Evolutionary conservation across 1,140 invertebrate species (phyloP), one percentile per base, ranked within the genome.

Genomic region (Leptonema lineaticorne): DNA sequence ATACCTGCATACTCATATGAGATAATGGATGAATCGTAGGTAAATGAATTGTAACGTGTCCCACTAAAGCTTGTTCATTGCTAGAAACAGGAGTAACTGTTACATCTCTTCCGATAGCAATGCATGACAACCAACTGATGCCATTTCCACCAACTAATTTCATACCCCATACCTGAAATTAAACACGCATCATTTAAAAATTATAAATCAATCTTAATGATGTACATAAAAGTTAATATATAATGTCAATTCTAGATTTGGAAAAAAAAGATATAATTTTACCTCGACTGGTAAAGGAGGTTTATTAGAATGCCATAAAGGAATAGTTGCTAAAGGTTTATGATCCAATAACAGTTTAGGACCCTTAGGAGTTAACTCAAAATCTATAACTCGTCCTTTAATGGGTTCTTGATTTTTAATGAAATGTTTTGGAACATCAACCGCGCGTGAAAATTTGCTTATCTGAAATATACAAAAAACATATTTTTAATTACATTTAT

Each of bases 241-340:
- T 56, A 41, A 9, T 28, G 27, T 9, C 24, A 58, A 58, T 11
- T 33, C 5, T 4, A 58, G 24, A 58, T 6, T 11, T 29, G 24
- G 5, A 8, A 8, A 4, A 28, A 26, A 8, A 48, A 16, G 18
- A 48, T 16, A 48, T 22, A 26, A 56, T 28, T 18, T 8, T 18
- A 83, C 81, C 79, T 83, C 79, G 11, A 82, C 79, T 70, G 80
- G 79, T 33, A 82, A 68, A 62, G 80, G 80, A 46, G 80, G 78
- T 77, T 82, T 83, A 67, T 76, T 80, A 68, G 80, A 80, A 76
- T 82, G 80, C 81, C 81, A 83, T n/a, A 83, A 33, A 48, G 81
- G 81, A 75, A 82, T 76, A 67, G 79, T 79, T 63, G 82, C 74
- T n/a, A 79, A 79, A 27, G 81, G 80, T 66, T 74, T 75, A 63